Evolutionary conservation across 2,797 vertebrate genomes (phyloP).

Genomic region (Chelon auratus): DNA sequence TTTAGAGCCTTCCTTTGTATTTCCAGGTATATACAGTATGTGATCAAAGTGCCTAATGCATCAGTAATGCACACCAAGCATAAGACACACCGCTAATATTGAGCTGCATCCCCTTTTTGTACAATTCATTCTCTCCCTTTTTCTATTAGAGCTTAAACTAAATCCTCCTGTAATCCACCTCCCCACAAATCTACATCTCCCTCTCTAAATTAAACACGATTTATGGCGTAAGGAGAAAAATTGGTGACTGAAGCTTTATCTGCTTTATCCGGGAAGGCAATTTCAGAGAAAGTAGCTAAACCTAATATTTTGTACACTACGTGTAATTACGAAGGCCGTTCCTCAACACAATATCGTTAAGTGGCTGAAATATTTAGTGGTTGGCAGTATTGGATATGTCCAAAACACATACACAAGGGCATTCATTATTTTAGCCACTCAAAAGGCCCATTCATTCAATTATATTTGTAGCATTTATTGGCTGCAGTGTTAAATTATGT

Average conservation of each 20-base stretch:
- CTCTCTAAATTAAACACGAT: conserved; percentile 57
- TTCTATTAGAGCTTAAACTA: conserved; percentile 61
- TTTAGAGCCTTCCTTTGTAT: conserved; percentile 27
- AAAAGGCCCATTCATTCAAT: conserved; percentile 69
- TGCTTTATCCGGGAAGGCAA: conserved; percentile 33
- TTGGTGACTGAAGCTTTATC: conserved; percentile 36
- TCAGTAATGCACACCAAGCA: conserved; percentile 14
- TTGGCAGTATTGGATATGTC: conserved; percentile 44
- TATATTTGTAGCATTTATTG: conserved; percentile 53
- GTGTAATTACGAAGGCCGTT: conserved; percentile 52
- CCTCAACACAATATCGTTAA: conserved; percentile 55
- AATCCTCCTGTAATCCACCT: conserved; percentile 61
- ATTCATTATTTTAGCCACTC: conserved; percentile 65
- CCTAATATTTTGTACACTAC: conserved; percentile 49
- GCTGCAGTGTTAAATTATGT: conserved; percentile 63
- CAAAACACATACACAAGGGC: conserved; percentile 62
- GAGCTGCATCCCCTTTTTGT: conserved; percentile 43
- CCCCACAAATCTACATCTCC: conserved; percentile 45
- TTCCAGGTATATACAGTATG: conserved; percentile 19
- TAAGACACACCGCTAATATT: conserved; percentile 35
- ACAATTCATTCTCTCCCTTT: conserved; percentile 33
- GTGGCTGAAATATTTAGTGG: conserved; percentile 62
- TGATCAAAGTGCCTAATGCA: conserved; percentile 47
- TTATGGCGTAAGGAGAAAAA: conserved; percentile 30
- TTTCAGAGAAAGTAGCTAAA: conserved; percentile 46